Evolutionary conservation across 2,113 vertebrate genomes (phyloP), one percentile per base, ranked within the genome.

Genomic region (Grammomys dolichurus): DNA sequence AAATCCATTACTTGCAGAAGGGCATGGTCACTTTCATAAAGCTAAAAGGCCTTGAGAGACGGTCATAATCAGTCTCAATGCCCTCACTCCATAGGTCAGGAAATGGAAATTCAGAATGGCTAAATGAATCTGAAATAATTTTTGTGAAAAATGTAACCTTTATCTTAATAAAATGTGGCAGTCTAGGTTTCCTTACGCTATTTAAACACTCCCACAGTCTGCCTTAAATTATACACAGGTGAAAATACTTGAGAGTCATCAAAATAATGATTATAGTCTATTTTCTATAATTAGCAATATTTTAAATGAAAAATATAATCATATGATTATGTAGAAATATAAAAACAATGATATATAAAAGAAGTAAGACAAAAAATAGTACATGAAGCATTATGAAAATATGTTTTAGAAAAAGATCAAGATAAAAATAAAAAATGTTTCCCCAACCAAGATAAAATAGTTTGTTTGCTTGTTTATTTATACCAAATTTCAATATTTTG

Each of bases 231-330:
- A 43, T n/a, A 75, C 67, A 87, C 4, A 60, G 75, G 76, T 90
- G 43, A 95, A 93, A 93, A 7, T 65, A 70, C 33, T 19, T 48
- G 82, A 36, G 82, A 26, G 16, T 89, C 60, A 93, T 54, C 58
- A 87, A 84, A 60, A 76, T 22, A 73, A 40, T 48, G 19, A 93
- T 56, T 70, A 31, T 22, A 58, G 43, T 22, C 80, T 93, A 93
- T 84, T 95, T 93, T 93, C 82, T 89, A 11, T 73, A 94, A 91
- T 70, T 63, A 75, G 28, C 67, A 82, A 33, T 87, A 77, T 95
- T 94, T 91, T 77, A 86, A 81, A 78, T 91, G 43, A 89, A 97
- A 94, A 89, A 94, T 46, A 81, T 73, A 63, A 93, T 92, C 86
- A 85, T 72, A 95, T 95, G 95, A 92, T 89, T 67, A 92, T 16